Conservation (phyloP, 2,113 vertebrate genomes). For the Pristiophorus japonicus region DNA sequence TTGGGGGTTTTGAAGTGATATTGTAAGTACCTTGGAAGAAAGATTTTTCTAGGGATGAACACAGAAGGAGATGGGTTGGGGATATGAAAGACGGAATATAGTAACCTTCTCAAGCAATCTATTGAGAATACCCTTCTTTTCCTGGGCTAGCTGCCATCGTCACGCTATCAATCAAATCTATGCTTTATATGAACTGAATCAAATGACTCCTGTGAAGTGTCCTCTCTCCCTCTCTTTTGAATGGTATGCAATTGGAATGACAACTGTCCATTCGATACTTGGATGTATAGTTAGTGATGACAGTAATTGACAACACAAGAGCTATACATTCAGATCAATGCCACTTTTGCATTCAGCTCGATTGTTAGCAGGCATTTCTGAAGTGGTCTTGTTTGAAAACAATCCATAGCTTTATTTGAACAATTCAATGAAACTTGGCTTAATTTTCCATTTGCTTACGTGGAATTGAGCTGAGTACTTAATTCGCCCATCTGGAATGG, state of each 20-base stretch:
- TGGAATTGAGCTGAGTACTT: slow-evolving; percentile 6
- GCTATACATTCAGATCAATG: neutral
- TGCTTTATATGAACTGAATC: neutral
- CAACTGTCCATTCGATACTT: neutral
- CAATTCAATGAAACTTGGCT: slow-evolving; percentile 20
- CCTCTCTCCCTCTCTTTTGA: neutral
- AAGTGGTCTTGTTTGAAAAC: slow-evolving; percentile 13
- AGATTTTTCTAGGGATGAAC: neutral
- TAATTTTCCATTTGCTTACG: neutral
- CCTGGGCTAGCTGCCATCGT: neutral
- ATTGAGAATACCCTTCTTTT: neutral
- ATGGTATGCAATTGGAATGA: neutral
- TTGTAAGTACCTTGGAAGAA: neutral
- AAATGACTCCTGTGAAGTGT: neutral
- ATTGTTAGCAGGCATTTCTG: slow-evolving; percentile 9
- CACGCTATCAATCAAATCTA: neutral
- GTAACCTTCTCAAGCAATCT: neutral
- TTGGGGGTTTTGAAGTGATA: neutral
- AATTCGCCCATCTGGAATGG: neutral
- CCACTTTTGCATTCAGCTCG: neutral
- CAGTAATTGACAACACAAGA: neutral
- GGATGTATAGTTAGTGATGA: neutral
- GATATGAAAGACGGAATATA: neutral
- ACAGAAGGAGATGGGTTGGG: neutral
- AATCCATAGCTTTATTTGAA: neutral